Base-by-base conservation (phyloP, 2,113 vertebrate species). In the Corapipo altera region DNA sequence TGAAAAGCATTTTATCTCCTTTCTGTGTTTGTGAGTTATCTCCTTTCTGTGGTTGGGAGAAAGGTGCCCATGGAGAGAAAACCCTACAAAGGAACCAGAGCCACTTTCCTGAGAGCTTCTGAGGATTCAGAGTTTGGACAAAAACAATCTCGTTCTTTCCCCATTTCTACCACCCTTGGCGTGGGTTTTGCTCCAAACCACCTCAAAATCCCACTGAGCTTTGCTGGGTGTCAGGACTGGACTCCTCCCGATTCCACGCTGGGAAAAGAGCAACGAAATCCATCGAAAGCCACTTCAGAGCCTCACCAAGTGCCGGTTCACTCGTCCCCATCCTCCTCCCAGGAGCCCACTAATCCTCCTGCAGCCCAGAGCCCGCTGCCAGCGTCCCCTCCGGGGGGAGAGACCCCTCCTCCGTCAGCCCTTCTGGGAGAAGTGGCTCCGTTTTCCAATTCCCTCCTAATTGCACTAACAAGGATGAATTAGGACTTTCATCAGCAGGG, bases 401-500 rank as follows among this genome's bases (percentile, higher is more conserved):
- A 78, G 67, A 28, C 87, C 96, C 61, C 8, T 67, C 83, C 89
- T 96, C 95, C 92, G 28, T 3, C 89, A 93, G 97, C 97, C 97
- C 97, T 98, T 90, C 19, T 41, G 94, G 62, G 85, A 96, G 97
- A 96, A 97, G 97, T 90, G 94, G 93, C 93, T 62, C 88, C 66
- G 67, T 95, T 96, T 97, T 98, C 98, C 98, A 97, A 97, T 98
- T 98, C 96, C 95, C 95, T 94, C 94, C 97, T 98, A 98, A 98
- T 98, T 98, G 97, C 82, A 51, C 97, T 98, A 98, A 98, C 98
- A 95, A 98, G 98, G 97, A 98, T 98, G 97, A 98, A 98, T 98
- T 98, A 98, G 97, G 96, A 97, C 97, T 98, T 98, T 96, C 97
- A 98, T 97, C 97, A 97, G 88, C 88, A 85, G 97, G 98, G 96